Base-by-base conservation (phyloP, 2,113 vertebrate genomes). In the Aix galericulata region DNA sequence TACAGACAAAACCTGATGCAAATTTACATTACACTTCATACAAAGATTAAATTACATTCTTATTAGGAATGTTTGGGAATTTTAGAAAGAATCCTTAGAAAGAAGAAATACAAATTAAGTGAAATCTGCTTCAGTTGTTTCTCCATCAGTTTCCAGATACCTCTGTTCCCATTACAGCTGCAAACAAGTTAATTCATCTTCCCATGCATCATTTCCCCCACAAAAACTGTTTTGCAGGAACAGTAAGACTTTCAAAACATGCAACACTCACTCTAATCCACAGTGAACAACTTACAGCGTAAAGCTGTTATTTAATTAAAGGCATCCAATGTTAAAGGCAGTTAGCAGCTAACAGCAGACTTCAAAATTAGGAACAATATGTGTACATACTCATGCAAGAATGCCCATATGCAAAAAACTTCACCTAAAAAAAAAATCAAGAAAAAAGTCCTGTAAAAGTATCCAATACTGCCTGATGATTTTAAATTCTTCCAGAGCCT, bases 131-230 rank as follows among this genome's bases (percentile, higher is more conserved):
- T 77, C 31, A 34, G 67, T 89, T 91, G 53, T 58, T 94, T 71
- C 78, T 91, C 55, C 34, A 60, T 29, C 34, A 73, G 23, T 68
- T 96, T 87, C 27, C 36, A n/a, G n/a, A 32, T 34, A 63, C 21
- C 27, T 9, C 53, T 82, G 38, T n/a, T 95, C 88, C 79, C 68
- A 75, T 58, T 67, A 69, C 18, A 69, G 42, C 74, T 76, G 88
- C 73, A 71, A 89, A 95, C 72, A 89, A 88, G 85, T 27, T 82
- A 86, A 88, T 91, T 92, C 89, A 72, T 10, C 44, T 50, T 89
- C 91, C 90, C 68, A 82, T n/a, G 0, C 32, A 78, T 36, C 38
- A 67, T 11, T 64, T 75, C 42, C 34, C 75, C 26, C 23, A 21
- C 16, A 64, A 66, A 94, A 87, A n/a, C 0, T 89, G 27, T n/a